Evolutionary conservation across 2,797 vertebrate genomes (phyloP).

Genomic region (Moxostoma hubbsi): DNA sequence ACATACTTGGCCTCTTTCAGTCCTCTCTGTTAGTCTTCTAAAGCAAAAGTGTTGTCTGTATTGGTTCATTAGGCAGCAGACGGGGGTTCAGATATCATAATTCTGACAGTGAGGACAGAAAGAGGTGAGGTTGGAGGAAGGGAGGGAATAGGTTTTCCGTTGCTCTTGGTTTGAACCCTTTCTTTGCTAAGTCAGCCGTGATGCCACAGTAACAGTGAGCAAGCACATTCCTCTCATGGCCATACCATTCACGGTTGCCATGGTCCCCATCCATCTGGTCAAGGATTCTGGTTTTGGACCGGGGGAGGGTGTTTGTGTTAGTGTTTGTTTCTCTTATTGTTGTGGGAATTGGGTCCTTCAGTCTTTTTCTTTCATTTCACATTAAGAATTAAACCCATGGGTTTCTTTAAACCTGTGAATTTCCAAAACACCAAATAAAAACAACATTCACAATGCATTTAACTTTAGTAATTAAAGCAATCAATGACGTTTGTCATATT

Average conservation of each 20-base stretch:
- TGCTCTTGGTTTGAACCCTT: slow-evolving; percentile 53
- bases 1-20: neutral
- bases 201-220: slow-evolving; percentile 51
- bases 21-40: neutral
- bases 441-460: no score
- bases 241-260: slow-evolving; percentile 65
- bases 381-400: no score
- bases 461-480: no score
- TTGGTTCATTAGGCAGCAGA: slow-evolving; percentile 9
- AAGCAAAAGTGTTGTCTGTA: neutral
- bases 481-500: no score
- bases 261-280: slow-evolving; percentile 63
- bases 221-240: slow-evolving; percentile 60
- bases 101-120: slow-evolving; percentile 36
- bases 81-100: slow-evolving; percentile 39
- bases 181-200: slow-evolving; percentile 50
- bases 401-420: no score
- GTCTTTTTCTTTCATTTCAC: neutral
- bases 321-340: slow-evolving; percentile 1
- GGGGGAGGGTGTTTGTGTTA: slow-evolving; percentile 45
- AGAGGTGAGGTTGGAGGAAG: slow-evolving; percentile 2
- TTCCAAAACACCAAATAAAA: no score
- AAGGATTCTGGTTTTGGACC: slow-evolving; percentile 54
- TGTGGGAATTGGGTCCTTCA: neutral
- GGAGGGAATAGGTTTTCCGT: slow-evolving; percentile 41